Evolutionary conservation across 2,797 vertebrate species (phyloP).

Genomic region (Tamandua tetradactyla): DNA sequence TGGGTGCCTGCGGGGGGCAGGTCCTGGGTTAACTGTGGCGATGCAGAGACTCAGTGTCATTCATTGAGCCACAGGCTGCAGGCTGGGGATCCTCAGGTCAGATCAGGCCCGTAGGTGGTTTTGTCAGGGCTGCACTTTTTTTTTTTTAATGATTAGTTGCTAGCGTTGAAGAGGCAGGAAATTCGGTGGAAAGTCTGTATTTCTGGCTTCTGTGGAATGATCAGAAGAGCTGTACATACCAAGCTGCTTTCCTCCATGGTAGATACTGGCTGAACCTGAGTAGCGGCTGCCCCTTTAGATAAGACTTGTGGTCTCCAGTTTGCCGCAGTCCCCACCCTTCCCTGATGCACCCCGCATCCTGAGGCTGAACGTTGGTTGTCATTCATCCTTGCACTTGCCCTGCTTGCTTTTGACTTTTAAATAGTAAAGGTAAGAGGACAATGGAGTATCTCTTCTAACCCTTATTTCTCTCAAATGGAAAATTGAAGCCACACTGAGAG

Average conservation of each 20-base stretch:
- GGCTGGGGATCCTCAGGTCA: not conserved
- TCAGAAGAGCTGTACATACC: not conserved
- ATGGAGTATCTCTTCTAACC: not conserved
- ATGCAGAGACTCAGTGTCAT: not conserved
- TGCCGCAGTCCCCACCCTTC: not conserved
- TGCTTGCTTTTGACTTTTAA: not conserved
- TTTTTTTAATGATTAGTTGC: not conserved
- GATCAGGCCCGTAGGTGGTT: not conserved
- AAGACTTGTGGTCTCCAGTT: not conserved
- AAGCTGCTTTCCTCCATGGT: not conserved
- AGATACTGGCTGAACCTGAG: not conserved
- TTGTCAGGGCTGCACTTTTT: not conserved
- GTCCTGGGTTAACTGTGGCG: not conserved
- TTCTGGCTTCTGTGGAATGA: slow-evolving; percentile 17
- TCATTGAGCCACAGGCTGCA: not conserved
- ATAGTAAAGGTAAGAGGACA: not conserved
- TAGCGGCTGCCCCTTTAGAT: not conserved
- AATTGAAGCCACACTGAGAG: not conserved
- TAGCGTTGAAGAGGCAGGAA: slow-evolving; percentile 19
- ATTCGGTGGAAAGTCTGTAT: not conserved
- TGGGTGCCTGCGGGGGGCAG: not conserved
- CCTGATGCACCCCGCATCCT: accelerated
- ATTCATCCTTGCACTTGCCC: not conserved
- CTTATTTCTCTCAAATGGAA: slow-evolving; percentile 1
- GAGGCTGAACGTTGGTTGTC: not conserved